Percentiles rank a stretch among this genome's conserved stretches.
phyloP scores from a whole-genome alignment of 2,113 vertebrate species.

The Erythrocercus mccallii region DNA sequence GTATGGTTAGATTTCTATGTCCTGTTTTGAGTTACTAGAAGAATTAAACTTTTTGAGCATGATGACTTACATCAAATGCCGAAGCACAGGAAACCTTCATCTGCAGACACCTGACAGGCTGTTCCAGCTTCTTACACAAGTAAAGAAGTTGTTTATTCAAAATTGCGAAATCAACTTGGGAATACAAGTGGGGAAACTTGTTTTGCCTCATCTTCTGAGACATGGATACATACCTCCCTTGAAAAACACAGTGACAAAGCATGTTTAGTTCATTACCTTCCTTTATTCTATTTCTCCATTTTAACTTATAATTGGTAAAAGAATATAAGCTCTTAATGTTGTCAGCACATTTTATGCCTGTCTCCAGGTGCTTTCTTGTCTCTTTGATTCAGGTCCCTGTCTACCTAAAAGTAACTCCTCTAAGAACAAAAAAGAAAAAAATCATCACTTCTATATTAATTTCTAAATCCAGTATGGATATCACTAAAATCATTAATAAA shows the following conservation, averaged over 20 bases:
- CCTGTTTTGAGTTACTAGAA: not conserved
- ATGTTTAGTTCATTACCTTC: not conserved
- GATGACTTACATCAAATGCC: not conserved
- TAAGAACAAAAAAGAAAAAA: not conserved
- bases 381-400: not conserved
- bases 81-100: not conserved
- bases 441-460: not conserved
- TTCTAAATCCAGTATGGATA: not conserved
- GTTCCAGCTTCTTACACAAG: not conserved
- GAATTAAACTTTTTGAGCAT: not conserved
- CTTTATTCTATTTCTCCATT: not conserved
- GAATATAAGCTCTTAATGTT: not conserved
- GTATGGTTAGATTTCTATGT: not conserved
- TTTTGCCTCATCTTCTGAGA: not conserved
- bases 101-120: conserved; percentile 11
- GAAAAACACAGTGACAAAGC: not conserved
- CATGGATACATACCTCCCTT: not conserved
- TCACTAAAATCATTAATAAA: not conserved
- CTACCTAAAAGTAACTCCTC: not conserved
- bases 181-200: conserved; percentile 6
- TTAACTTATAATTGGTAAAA: not conserved
- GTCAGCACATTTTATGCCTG: not conserved
- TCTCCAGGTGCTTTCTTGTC: not conserved
- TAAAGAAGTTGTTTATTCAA: not conserved
- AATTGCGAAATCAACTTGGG: not conserved